Conservation (phyloP, 2,888 invertebrate species). For the Trilocha varians region DNA sequence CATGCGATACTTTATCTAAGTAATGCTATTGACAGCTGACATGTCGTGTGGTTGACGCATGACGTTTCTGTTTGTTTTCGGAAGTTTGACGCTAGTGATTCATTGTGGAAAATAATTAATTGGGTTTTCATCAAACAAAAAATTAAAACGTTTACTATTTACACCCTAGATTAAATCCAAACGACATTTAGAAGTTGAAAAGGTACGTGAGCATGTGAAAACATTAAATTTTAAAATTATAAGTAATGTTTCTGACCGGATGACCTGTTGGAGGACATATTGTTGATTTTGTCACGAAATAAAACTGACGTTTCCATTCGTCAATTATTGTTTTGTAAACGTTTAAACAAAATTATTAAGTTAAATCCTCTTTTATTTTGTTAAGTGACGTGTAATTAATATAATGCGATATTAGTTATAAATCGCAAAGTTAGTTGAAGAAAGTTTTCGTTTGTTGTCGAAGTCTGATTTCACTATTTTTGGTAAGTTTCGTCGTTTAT, state of each 20-base stretch:
- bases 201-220: conserved; percentile 4
- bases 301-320: conserved; percentile 63
- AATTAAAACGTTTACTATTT: neutral
- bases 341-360: conserved; percentile 56
- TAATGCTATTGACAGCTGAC: too few relatives aligned
- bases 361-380: conserved; percentile 48
- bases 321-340: conserved; percentile 63
- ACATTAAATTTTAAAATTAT: conserved; percentile 1
- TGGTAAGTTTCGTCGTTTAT: neutral
- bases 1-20: too few relatives aligned
- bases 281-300: conserved; percentile 63
- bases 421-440: neutral
- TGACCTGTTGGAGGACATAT: conserved; percentile 56
- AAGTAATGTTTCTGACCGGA: conserved; percentile 39
- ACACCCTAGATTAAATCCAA: neutral
- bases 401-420: conserved; percentile 43
- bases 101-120: neutral
- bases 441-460: conserved; percentile 46
- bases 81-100: conserved; percentile 2
- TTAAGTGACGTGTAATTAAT: conserved; percentile 47
- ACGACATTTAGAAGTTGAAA: neutral
- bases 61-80: conserved; percentile 8
- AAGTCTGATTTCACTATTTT: neutral
- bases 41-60: too few relatives aligned
- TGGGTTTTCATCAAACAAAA: neutral